These are phyloP conservation scores for Zophobas atratus DNA, from an alignment of 1,140 invertebrate species.

Conservation along the genomic window DNA sequence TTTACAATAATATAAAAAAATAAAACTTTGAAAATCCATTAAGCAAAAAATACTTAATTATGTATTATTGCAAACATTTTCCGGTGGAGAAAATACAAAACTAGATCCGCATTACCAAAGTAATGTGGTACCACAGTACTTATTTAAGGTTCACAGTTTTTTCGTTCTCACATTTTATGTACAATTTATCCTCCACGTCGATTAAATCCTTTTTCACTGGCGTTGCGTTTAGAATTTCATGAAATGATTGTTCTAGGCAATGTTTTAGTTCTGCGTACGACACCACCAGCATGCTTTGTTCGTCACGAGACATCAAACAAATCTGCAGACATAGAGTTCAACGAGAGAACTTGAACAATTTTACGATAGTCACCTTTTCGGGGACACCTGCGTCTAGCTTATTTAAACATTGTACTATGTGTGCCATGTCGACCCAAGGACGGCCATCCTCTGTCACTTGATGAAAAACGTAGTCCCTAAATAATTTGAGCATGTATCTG, in stretches of 20 bases:
- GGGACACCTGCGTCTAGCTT: conserved; percentile 91
- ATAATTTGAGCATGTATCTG: conserved; percentile 95
- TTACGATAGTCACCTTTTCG: conserved; percentile 80
- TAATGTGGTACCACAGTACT: conserved; percentile 21
- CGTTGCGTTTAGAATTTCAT: conserved; percentile 71
- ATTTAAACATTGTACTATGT: conserved; percentile 94
- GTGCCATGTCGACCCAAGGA: conserved; percentile 97
- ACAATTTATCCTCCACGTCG: conserved; percentile 52
- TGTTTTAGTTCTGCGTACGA: conserved; percentile 95
- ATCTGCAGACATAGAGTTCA: conserved; percentile 74
- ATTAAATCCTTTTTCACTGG: conserved; percentile 51
- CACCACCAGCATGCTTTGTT: conserved; percentile 95
- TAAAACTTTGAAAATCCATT: conserved; percentile 32
- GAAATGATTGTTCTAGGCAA: conserved; percentile 94
- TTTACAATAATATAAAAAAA: conserved; percentile 46
- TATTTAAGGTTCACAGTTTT: conserved; percentile 44
- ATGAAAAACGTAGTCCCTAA: conserved; percentile 98
- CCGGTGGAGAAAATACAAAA: conserved; percentile 41
- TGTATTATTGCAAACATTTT: conserved; percentile 47
- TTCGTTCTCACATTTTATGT: conserved; percentile 45
- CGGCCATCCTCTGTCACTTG: conserved; percentile 91
- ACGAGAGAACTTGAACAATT: neutral
- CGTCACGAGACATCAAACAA: conserved; percentile 95
- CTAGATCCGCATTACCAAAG: conserved; percentile 14
- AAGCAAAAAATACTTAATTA: conserved; percentile 34